Conservation (phyloP, 2,113 vertebrate species). For the Daubentonia madagascariensis region DNA sequence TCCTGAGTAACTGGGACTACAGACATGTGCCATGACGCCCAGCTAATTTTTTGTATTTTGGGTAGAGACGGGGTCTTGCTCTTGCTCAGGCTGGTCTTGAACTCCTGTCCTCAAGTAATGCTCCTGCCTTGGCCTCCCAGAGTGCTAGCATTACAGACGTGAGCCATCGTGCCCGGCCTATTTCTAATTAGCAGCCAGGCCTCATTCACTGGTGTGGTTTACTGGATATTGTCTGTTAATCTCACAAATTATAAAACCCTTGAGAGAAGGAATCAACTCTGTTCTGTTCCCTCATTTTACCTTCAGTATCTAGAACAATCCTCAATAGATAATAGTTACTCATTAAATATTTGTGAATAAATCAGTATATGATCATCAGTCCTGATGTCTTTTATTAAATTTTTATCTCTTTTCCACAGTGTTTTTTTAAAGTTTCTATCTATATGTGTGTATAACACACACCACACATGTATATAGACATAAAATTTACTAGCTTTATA, state of each 20-base stretch:
- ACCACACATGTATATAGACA: background rate
- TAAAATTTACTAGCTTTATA: background rate
- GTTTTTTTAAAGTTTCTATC: background rate
- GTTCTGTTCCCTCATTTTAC: rapidly evolving
- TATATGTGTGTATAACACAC: too few species aligned
- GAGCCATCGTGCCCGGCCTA: too few species aligned
- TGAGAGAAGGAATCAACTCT: background rate
- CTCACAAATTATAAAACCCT: background rate
- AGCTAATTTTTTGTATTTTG: too few species aligned
- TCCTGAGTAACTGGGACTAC: too few species aligned
- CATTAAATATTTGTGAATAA: background rate
- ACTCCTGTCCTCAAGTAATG: too few species aligned
- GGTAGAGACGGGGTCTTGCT: too few species aligned
- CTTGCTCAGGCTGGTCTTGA: too few species aligned
- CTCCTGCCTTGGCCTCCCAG: too few species aligned
- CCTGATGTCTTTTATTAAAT: background rate
- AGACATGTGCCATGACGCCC: too few species aligned
- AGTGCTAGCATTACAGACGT: too few species aligned
- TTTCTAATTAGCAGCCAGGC: background rate
- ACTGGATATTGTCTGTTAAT: background rate
- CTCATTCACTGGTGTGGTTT: background rate
- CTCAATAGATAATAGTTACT: background rate
- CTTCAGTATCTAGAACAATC: background rate
- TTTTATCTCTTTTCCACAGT: background rate
- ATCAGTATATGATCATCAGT: background rate